A percentile compares a stretch with the other conserved stretches of the same genome.
Conservation (phyloP, 2,888 invertebrate genomes). For the Electrophaes corylata region DNA sequence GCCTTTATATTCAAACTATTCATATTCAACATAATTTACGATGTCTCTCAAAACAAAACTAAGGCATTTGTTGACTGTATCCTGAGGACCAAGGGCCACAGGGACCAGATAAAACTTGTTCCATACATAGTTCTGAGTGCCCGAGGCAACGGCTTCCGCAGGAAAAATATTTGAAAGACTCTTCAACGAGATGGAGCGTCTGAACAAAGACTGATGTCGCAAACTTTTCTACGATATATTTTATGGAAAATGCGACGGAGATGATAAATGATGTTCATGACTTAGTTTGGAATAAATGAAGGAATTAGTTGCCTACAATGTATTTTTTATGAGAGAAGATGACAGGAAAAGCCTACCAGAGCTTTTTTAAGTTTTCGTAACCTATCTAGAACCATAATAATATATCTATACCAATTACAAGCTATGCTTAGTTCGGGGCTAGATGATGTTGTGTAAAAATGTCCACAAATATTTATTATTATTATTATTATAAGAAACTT, state of each 20-base stretch:
- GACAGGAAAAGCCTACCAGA: no score
- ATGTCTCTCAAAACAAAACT: constrained; percentile 11
- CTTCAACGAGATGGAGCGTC: constrained; percentile 21
- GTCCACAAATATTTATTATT: no score
- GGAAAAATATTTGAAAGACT: constrained; percentile 37
- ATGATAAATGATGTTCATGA: constrained; percentile 1
- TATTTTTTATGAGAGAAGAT: neutral
- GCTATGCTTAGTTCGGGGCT: no score
- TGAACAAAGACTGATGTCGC: constrained; percentile 26
- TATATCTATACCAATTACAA: no score
- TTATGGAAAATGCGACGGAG: constrained; percentile 10
- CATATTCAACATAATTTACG: constrained; percentile 10
- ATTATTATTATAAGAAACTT: no score
- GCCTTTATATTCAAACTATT: neutral
- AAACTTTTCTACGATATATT: constrained; percentile 15
- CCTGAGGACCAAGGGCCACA: constrained; percentile 11
- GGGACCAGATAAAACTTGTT: constrained; percentile 32
- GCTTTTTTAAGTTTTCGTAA: no score
- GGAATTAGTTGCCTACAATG: neutral
- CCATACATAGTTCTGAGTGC: constrained; percentile 1
- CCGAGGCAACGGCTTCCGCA: constrained; percentile 10
- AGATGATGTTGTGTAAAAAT: no score
- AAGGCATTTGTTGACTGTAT: constrained; percentile 7
- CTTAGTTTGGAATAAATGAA: neutral
- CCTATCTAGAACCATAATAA: no score